Conservation (phyloP, 2,797 vertebrate species). For the Pangasius krempfi region DNA sequence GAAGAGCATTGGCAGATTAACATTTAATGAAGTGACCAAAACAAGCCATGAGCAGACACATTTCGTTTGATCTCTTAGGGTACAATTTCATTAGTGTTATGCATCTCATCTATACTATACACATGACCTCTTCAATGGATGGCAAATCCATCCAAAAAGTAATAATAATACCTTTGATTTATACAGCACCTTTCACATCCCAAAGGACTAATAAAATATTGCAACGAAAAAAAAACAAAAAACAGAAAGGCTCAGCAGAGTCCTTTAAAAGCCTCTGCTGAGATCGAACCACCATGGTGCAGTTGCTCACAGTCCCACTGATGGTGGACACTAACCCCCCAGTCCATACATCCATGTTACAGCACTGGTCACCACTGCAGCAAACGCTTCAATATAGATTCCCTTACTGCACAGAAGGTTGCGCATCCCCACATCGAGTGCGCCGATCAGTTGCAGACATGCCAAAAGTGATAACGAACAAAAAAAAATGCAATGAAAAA, state of each 20-base stretch:
- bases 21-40: background rate
- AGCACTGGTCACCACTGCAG: background rate
- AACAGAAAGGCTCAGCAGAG: background rate
- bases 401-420: background rate
- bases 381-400: background rate
- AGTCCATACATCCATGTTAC: background rate
- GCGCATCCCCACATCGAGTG: background rate
- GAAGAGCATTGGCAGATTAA: background rate
- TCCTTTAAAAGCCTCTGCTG: background rate
- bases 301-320: background rate
- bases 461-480: background rate
- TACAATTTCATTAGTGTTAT: slow-evolving; percentile 13
- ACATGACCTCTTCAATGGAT: background rate
- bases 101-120: background rate
- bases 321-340: too few species aligned
- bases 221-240: background rate
- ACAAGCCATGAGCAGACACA: too few species aligned
- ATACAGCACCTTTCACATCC: background rate
- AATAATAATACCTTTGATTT: background rate
- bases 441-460: background rate
- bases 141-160: background rate
- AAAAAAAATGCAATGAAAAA: background rate
- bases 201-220: background rate
- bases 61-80: background rate
- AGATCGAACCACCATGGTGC: background rate